phyloP scores from a whole-genome alignment of 1,140 invertebrate species.

The Musca domestica region DNA sequence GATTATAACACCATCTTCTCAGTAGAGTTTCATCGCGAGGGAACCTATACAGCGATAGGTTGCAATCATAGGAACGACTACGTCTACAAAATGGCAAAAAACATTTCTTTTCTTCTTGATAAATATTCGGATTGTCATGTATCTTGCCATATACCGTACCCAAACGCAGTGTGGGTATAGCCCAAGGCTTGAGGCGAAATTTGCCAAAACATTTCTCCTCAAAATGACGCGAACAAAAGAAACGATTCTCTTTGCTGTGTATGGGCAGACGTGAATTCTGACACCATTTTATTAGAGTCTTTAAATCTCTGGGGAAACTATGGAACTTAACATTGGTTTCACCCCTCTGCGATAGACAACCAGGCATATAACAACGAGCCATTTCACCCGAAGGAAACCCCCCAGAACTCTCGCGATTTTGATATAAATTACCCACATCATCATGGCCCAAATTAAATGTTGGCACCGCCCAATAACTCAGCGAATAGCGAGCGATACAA shows the following conservation, averaged over 20 bases:
- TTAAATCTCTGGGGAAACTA: constrained; percentile 49
- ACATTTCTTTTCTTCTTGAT: constrained; percentile 48
- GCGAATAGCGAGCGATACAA: constrained; percentile 47
- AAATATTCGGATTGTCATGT: constrained; percentile 48
- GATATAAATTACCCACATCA: constrained; percentile 50
- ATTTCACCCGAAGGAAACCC: constrained; percentile 47
- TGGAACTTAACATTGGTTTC: constrained; percentile 50
- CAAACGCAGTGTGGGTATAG: constrained; percentile 45
- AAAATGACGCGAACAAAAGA: constrained; percentile 48
- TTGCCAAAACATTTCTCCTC: constrained; percentile 50
- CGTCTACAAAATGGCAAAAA: constrained; percentile 46
- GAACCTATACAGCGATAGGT: constrained; percentile 48
- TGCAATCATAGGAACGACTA: constrained; percentile 47
- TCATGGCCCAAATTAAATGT: constrained; percentile 50
- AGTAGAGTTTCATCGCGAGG: constrained; percentile 44
- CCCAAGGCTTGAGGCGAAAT: constrained; percentile 48
- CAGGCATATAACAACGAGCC: constrained; percentile 48
- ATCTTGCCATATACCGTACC: constrained; percentile 48
- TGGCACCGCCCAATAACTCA: constrained; percentile 51
- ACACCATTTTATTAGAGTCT: constrained; percentile 49
- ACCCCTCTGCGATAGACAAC: constrained; percentile 44
- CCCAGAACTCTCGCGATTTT: constrained; percentile 47
- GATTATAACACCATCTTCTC: constrained; percentile 49
- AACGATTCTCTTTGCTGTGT: constrained; percentile 45
- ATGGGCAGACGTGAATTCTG: constrained; percentile 48